A percentile compares a stretch with the other conserved stretches of the same genome.
phyloP scores from a whole-genome alignment of 1,140 invertebrate species.

The Globodera ellingtonae region DNA sequence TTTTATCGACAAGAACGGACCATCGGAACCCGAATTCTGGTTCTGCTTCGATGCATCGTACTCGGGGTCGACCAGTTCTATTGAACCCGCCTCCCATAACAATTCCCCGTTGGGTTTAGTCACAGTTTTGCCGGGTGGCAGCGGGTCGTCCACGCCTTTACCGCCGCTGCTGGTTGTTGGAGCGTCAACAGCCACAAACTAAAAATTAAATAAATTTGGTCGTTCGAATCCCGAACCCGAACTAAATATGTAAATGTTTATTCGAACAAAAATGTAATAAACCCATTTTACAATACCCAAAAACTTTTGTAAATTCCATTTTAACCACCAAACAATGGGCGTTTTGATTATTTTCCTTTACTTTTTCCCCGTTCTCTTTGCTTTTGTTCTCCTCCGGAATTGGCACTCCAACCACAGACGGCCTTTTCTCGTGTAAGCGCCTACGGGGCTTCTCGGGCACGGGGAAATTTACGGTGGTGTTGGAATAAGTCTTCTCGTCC shows the following conservation, averaged over 20 bases:
- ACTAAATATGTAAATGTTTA: too few species aligned
- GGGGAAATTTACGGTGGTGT: conserved; percentile 19
- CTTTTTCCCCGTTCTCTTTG: not conserved
- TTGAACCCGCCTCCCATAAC: not conserved
- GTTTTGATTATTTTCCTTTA: too few species aligned
- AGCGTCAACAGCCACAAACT: not conserved
- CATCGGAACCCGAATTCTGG: too few species aligned
- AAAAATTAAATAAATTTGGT: not conserved
- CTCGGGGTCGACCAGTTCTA: not conserved
- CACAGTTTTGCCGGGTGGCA: not conserved
- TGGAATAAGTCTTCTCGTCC: conserved; percentile 30
- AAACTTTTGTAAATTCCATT: too few species aligned
- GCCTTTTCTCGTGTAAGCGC: not conserved
- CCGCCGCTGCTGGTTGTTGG: not conserved
- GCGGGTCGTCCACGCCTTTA: not conserved
- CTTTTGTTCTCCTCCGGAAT: not conserved
- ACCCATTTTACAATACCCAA: too few species aligned
- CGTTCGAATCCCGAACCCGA: too few species aligned
- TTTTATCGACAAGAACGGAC: too few species aligned
- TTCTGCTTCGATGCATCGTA: not conserved
- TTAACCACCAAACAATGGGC: too few species aligned
- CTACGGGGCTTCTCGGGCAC: conserved; percentile 10
- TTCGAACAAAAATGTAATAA: too few species aligned
- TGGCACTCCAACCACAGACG: not conserved
- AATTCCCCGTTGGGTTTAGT: not conserved